Evolutionary conservation across 2,888 invertebrate genomes (phyloP), one percentile per base, ranked within the genome.

Genomic region (Conops quadrifasciatus): DNA sequence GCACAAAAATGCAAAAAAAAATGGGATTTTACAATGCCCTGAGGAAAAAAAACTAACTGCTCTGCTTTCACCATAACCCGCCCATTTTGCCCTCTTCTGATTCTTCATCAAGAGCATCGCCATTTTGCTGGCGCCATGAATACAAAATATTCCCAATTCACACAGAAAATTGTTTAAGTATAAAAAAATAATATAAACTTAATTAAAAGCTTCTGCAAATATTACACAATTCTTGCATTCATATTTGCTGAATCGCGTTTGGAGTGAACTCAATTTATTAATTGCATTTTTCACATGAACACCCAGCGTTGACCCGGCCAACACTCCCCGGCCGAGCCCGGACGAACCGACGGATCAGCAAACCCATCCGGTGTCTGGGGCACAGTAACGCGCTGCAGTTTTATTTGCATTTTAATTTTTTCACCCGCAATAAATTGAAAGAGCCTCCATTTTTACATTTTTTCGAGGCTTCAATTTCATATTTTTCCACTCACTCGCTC

Each of bases 221-320:
- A 65, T 19, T 65, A 59, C 43, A 16, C 47, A 13, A 47, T 58
- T 51, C 62, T 30, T 26, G 16, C n/a, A n/a, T n/a, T 28, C 36
- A 63, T 30, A 16, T 49, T 21, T 30, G 47, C 1, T 24, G 63
- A 26, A 59, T 13, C 19, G 21, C 24, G 63, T 45, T 15, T 60
- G 1, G 36, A 72, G 24, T 71, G 73, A 71, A 74, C 60, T 71
- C 71, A 81, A 80, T 78, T 79, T 77, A 77, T 82, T 82, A 82
- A 83, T 82, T 83, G 81, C 82, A 81, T 80, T 82, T 82, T 83
- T 78, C 81, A 79, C 83, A 80, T 81, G 83, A 81, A 83, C 83
- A 82, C 83, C 80, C 79, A 72, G 60, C 59, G 60, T 47, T 36
- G 36, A 9, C 9, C 36, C n/a, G n/a, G n/a, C n/a, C n/a, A n/a